Conservation (phyloP, 2,113 vertebrate genomes). For the Eolophus roseicapilla region DNA sequence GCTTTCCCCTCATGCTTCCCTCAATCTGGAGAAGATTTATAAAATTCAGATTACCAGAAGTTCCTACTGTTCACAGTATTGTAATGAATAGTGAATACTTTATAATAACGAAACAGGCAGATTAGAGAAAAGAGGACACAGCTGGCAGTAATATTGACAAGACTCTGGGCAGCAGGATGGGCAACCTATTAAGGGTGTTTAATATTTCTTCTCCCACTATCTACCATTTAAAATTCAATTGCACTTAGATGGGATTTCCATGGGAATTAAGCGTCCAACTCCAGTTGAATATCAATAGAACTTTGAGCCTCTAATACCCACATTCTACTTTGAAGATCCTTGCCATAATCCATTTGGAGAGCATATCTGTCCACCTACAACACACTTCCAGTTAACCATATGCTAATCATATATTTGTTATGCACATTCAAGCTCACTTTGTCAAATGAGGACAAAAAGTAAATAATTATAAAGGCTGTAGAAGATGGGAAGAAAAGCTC, state of each 20-base stretch:
- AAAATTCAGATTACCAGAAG: not conserved
- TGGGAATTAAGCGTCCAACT: not conserved
- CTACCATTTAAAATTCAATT: not conserved
- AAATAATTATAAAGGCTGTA: not conserved
- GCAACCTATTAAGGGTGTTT: not conserved
- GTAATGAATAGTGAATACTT: not conserved
- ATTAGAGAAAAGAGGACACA: not conserved
- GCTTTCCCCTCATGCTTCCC: not conserved
- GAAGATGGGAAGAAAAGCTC: not conserved
- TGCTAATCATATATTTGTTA: not conserved
- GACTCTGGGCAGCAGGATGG: not conserved
- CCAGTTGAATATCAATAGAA: not conserved
- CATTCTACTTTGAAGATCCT: not conserved
- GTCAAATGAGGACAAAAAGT: not conserved
- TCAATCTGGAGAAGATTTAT: not conserved
- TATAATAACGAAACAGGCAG: not conserved
- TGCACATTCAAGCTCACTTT: not conserved
- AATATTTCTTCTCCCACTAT: not conserved
- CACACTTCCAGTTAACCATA: not conserved
- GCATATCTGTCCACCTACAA: not conserved
- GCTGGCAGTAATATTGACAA: not conserved
- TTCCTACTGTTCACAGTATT: not conserved
- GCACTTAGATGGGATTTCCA: not conserved
- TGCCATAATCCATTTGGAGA: not conserved
- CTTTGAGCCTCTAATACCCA: not conserved